Percentiles rank a stretch among this genome's conserved stretches.
phyloP scores from a whole-genome alignment of 2,888 invertebrate species.

The Leptopilina myrica region DNA sequence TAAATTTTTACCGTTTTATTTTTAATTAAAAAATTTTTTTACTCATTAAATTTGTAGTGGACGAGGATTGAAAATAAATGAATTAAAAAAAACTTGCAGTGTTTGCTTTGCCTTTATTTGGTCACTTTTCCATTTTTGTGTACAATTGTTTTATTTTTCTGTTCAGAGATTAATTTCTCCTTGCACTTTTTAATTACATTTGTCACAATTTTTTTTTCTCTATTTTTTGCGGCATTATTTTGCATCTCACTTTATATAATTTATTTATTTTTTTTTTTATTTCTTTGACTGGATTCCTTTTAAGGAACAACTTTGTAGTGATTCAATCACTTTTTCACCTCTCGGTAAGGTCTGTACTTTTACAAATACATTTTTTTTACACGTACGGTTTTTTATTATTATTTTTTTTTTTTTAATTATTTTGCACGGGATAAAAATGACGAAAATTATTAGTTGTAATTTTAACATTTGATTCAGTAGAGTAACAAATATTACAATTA shows the following conservation, averaged over 20 bases:
- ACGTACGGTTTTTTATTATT: conserved; percentile 60
- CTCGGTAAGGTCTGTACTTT: conserved; percentile 55
- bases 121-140: conserved; percentile 63
- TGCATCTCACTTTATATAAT: conserved; percentile 46
- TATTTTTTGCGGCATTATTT: conserved; percentile 44
- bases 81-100: conserved; percentile 51
- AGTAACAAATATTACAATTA: not conserved
- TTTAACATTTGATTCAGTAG: not conserved
- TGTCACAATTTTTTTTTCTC: conserved; percentile 46
- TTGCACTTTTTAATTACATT: conserved; percentile 38
- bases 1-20: not conserved
- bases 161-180: conserved; percentile 43
- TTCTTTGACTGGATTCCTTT: conserved; percentile 22
- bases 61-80: conserved; percentile 50
- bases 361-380: conserved; percentile 62
- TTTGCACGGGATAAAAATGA: conserved; percentile 46
- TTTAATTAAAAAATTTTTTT: conserved; percentile 3
- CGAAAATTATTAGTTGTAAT: not conserved
- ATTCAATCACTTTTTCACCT: conserved; percentile 45
- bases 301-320: conserved; percentile 36
- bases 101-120: conserved; percentile 70
- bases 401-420: conserved; percentile 53
- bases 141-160: conserved; percentile 57
- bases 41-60: not conserved
- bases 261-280: conserved; percentile 34